These are phyloP conservation scores for Arnoldichthys spilopterus DNA, from an alignment of 2,797 vertebrate genomes.

Conservation along the genomic window DNA sequence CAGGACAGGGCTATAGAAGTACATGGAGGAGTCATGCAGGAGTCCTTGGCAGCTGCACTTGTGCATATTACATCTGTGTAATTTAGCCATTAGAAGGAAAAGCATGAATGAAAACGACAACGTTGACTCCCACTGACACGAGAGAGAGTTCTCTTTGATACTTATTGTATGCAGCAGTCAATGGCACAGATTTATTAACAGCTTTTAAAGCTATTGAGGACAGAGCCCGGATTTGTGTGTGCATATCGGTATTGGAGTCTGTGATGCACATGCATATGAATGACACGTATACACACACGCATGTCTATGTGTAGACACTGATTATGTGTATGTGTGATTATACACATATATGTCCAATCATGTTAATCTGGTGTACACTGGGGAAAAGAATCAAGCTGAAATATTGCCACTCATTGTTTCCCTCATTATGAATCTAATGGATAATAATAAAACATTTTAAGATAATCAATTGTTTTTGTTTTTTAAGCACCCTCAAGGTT, in stretches of 20 bases:
- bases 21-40: too few relatives aligned
- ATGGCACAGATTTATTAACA: too few relatives aligned
- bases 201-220: too few relatives aligned
- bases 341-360: conserved; percentile 69
- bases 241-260: conserved; percentile 29
- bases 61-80: too few relatives aligned
- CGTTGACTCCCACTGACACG: too few relatives aligned
- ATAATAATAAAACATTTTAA: conserved; percentile 81
- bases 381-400: conserved; percentile 76
- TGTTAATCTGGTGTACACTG: conserved; percentile 82
- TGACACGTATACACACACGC: conserved; percentile 68
- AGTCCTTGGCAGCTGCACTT: too few relatives aligned
- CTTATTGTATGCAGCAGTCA: too few relatives aligned
- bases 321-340: conserved; percentile 65
- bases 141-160: too few relatives aligned
- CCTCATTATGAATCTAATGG: conserved; percentile 75
- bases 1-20: too few relatives aligned
- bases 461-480: conserved; percentile 65
- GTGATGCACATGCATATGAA: conserved; percentile 21
- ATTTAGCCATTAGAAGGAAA: too few relatives aligned
- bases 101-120: too few relatives aligned
- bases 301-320: conserved; percentile 62
- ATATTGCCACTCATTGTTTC: conserved; percentile 64
- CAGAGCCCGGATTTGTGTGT: not conserved
- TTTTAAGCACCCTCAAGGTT: not conserved